Conservation (phyloP, 2,797 vertebrate species). For the Thalassophryne amazonica region DNA sequence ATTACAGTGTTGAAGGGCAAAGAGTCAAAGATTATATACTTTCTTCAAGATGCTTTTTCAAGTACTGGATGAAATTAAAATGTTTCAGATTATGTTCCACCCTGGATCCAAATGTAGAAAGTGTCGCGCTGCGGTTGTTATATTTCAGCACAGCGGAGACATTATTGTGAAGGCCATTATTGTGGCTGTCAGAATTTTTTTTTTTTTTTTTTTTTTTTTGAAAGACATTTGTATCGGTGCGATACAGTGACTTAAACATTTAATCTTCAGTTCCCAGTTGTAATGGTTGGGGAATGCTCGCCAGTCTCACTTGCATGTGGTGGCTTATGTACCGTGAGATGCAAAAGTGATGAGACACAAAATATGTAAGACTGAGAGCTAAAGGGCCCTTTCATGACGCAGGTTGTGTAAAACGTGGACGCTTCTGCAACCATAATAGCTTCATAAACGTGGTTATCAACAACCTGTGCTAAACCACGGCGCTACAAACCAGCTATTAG, state of each 20-base stretch:
- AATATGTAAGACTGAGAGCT: background rate
- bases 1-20: conserved; percentile 49
- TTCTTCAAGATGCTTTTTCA: conserved; percentile 28
- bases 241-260: too few relatives aligned
- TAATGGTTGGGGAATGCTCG: too few relatives aligned
- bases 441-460: conserved; percentile 46
- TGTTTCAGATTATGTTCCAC: background rate
- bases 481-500: conserved; percentile 47
- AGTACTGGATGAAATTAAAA: conserved; percentile 10
- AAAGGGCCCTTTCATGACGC: background rate
- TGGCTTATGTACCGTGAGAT: conserved; percentile 1
- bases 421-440: conserved; percentile 25
- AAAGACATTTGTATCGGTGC: too few relatives aligned
- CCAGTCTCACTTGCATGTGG: background rate
- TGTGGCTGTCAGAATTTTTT: background rate
- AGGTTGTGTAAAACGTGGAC: conserved; percentile 13
- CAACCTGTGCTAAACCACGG: conserved; percentile 31
- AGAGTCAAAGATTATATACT: conserved; percentile 51
- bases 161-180: too few relatives aligned
- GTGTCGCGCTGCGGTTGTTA: background rate
- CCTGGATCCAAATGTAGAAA: conserved; percentile 2
- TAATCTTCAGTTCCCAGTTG: too few relatives aligned
- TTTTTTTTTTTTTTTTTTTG: too few relatives aligned
- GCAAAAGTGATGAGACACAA: background rate
- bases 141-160: background rate